phyloP scores from a whole-genome alignment of 2,888 invertebrate species.

The Agriotes lineatus region DNA sequence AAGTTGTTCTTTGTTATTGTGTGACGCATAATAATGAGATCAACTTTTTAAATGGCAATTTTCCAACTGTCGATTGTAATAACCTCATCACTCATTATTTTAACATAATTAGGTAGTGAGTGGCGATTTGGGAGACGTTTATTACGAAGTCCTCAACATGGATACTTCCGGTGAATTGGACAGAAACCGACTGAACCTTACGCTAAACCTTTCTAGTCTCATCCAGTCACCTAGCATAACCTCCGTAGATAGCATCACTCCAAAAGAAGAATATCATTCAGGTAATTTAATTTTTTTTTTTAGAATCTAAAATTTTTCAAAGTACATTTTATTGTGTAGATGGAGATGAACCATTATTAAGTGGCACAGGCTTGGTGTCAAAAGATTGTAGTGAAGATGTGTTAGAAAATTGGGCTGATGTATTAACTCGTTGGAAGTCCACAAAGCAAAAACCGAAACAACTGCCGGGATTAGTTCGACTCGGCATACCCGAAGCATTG shows the following conservation, averaged over 20 bases:
- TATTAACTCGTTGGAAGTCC: conserved; percentile 78
- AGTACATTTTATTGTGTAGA: conserved; percentile 67
- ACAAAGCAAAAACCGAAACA: conserved; percentile 85
- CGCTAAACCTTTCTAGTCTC: conserved; percentile 78
- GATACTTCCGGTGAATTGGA: conserved; percentile 85
- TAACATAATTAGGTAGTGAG: conserved; percentile 73
- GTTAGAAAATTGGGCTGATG: conserved; percentile 93
- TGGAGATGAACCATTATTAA: conserved; percentile 95
- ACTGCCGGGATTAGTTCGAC: conserved; percentile 81
- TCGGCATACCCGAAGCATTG: conserved; percentile 95
- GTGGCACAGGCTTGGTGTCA: conserved; percentile 97
- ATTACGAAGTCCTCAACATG: conserved; percentile 82
- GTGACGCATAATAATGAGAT: conserved; percentile 4
- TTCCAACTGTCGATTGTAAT: too few species aligned
- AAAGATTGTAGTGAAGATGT: conserved; percentile 96
- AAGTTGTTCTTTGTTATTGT: neutral
- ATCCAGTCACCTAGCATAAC: conserved; percentile 80
- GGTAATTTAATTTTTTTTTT: conserved; percentile 65
- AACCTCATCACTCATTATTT: too few species aligned
- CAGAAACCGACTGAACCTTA: conserved; percentile 78
- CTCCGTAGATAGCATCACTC: conserved; percentile 81
- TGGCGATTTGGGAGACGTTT: conserved; percentile 73
- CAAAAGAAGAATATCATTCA: conserved; percentile 79
- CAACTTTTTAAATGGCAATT: conserved; percentile 3
- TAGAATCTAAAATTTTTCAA: neutral